Evolutionary conservation across 2,113 vertebrate genomes (phyloP).

Genomic region (Cyprichromis sp.): DNA sequence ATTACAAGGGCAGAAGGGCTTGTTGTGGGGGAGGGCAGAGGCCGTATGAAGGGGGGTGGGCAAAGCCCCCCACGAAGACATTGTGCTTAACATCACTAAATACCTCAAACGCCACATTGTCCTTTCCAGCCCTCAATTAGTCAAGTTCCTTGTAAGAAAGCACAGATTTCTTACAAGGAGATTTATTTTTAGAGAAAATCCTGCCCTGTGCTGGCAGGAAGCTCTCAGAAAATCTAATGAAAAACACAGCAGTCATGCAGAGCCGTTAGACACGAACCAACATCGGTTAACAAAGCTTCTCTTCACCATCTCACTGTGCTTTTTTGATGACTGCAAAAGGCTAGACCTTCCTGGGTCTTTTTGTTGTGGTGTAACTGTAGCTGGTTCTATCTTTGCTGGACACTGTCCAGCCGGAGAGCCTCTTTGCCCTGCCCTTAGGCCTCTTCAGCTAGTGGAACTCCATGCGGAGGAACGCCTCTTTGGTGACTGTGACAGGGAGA

Average conservation of each 20-base stretch:
- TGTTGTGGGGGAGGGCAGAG: slow-evolving; percentile 58
- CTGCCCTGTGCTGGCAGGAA: slow-evolving; percentile 27
- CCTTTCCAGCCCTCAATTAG: slow-evolving; percentile 47
- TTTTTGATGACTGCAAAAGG: slow-evolving; percentile 5
- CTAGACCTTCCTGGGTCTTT: not conserved
- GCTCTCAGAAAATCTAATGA: slow-evolving; percentile 36
- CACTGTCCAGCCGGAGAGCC: slow-evolving; percentile 31
- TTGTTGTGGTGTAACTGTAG: not conserved
- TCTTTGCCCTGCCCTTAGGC: slow-evolving; percentile 55
- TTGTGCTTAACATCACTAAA: slow-evolving; percentile 67
- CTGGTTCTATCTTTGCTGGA: slow-evolving; percentile 33
- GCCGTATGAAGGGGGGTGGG: not conserved
- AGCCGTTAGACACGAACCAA: slow-evolving; percentile 19
- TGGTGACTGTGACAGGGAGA: slow-evolving; percentile 60
- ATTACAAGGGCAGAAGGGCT: slow-evolving; percentile 66
- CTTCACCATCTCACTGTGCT: not conserved
- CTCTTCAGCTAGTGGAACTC: slow-evolving; percentile 40
- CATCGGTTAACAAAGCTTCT: slow-evolving; percentile 24
- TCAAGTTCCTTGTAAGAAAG: slow-evolving; percentile 21
- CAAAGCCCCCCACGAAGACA: slow-evolving; percentile 59
- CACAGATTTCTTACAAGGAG: slow-evolving; percentile 13
- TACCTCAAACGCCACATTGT: slow-evolving; percentile 54
- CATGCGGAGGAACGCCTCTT: slow-evolving; percentile 57
- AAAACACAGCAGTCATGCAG: slow-evolving; percentile 38
- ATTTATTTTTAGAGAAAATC: slow-evolving; percentile 43